Conservation (phyloP, 1,140 invertebrate species). For the Ridgeia piscesae region DNA sequence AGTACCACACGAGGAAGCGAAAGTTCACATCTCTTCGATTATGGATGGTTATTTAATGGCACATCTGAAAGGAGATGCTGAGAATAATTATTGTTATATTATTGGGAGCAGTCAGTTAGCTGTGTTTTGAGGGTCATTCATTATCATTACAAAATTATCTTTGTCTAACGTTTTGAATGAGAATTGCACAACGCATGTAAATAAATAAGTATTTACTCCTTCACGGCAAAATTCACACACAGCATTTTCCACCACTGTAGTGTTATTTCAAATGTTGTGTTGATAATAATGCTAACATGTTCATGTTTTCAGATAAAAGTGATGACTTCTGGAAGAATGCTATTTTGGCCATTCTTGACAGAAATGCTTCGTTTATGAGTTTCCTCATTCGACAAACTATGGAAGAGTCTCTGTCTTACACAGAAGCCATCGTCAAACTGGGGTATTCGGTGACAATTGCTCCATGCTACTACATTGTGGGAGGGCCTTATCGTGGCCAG, state of each 20-base stretch:
- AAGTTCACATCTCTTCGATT: not conserved
- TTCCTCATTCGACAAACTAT: constrained; percentile 38
- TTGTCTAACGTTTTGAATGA: too few species aligned
- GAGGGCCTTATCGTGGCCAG: constrained; percentile 40
- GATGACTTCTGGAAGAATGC: constrained; percentile 45
- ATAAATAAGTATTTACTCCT: too few species aligned
- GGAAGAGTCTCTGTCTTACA: not conserved
- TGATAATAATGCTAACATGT: not conserved
- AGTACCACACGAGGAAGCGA: not conserved
- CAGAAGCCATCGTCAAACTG: not conserved
- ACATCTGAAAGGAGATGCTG: too few species aligned
- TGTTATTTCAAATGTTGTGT: not conserved
- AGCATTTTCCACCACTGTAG: not conserved
- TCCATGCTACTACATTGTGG: constrained; percentile 46
- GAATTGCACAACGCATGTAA: too few species aligned
- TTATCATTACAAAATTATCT: too few species aligned
- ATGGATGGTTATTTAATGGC: too few species aligned
- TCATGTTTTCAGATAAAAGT: not conserved
- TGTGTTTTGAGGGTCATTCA: too few species aligned
- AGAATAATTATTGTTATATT: too few species aligned
- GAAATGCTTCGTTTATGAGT: constrained; percentile 36
- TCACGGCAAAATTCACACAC: not conserved
- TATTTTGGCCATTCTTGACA: constrained; percentile 43
- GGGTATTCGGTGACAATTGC: constrained; percentile 47
- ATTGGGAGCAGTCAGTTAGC: too few species aligned